Percentiles rank a stretch among this genome's conserved stretches.
Conservation (phyloP, 2,888 invertebrate genomes). For the Koerneria pararmatus region DNA sequence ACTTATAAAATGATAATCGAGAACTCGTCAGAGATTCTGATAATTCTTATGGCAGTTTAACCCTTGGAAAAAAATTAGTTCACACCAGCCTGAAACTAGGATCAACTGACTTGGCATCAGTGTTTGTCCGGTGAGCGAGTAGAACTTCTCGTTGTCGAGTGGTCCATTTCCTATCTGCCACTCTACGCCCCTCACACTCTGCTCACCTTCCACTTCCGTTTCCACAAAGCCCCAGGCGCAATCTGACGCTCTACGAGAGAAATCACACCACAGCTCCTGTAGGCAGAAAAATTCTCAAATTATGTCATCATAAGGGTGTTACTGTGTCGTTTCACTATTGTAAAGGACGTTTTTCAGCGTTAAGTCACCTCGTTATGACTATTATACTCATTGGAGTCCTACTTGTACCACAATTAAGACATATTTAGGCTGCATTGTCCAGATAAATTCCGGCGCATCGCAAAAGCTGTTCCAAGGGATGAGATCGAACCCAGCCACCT, state of each 20-base stretch:
- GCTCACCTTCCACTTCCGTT: constrained; percentile 25
- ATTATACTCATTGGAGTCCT: no score
- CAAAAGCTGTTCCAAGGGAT: no score
- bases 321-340: background rate
- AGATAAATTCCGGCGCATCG: no score
- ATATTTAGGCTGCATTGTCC: no score
- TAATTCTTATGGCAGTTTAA: no score
- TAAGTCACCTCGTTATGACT: background rate
- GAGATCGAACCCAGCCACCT: no score
- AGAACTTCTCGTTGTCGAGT: constrained; percentile 49
- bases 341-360: background rate
- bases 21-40: no score
- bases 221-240: constrained; percentile 48
- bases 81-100: background rate
- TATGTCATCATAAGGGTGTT: background rate
- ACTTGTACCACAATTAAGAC: no score
- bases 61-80: background rate
- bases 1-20: no score
- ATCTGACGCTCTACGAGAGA: constrained; percentile 48
- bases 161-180: constrained; percentile 55
- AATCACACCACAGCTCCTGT: constrained; percentile 52
- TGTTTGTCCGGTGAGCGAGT: constrained; percentile 45
- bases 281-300: constrained; percentile 9
- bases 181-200: constrained; percentile 8
- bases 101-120: constrained; percentile 36